Conservation (phyloP, 2,888 invertebrate species). For the Serrognathus titanus region DNA sequence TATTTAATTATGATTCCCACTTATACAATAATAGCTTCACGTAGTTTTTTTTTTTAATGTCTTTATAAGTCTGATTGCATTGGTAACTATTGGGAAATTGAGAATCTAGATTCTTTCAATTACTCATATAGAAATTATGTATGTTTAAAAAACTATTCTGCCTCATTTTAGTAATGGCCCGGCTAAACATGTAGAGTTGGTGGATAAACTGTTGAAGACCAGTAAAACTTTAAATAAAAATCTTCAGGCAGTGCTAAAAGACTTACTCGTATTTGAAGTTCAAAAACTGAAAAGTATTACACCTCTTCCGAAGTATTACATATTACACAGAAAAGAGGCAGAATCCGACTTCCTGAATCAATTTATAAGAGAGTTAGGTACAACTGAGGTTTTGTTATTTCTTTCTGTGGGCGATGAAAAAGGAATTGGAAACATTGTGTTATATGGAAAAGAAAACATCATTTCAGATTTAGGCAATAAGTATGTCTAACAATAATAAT, state of each 20-base stretch:
- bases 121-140: too few relatives aligned
- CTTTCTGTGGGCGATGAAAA: conserved; percentile 70
- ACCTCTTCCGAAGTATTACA: conserved; percentile 56
- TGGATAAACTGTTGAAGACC: conserved; percentile 71
- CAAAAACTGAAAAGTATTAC: conserved; percentile 54
- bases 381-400: conserved; percentile 59
- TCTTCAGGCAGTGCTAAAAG: conserved; percentile 62
- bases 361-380: conserved; percentile 63
- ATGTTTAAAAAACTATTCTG: too few relatives aligned
- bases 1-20: too few relatives aligned
- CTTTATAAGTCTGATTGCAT: too few relatives aligned
- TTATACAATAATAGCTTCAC: neutral
- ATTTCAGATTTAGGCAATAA: conserved; percentile 57
- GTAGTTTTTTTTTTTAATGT: too few relatives aligned
- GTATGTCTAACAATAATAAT: conserved; percentile 50
- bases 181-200: conserved; percentile 64
- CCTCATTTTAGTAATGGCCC: conserved; percentile 62
- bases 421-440: conserved; percentile 55
- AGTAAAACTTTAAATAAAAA: conserved; percentile 63
- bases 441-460: conserved; percentile 55
- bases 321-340: conserved; percentile 68
- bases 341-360: conserved; percentile 73
- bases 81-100: too few relatives aligned
- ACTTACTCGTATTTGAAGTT: conserved; percentile 67
- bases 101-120: too few relatives aligned